Evolutionary conservation across 1,140 invertebrate species (phyloP), one percentile per base, ranked within the genome.

Genomic region (Alviniconcha marisindica): DNA sequence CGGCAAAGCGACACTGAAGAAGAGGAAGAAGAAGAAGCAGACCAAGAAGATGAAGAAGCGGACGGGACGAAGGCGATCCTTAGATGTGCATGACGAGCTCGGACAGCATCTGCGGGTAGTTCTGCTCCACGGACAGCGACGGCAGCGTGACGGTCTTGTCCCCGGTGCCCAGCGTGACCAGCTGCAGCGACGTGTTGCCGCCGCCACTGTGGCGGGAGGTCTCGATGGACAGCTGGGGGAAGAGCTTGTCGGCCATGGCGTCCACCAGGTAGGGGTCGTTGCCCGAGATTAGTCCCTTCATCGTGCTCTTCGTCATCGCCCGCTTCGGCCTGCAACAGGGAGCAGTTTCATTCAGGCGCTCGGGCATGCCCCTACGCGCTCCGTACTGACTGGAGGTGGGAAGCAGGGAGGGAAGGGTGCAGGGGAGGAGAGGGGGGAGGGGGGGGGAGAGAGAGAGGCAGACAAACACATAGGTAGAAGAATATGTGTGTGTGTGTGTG

Each of bases 221-320:
- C 73, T 93, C 92, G 31, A 92, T 76, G 44, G 91, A 91, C 40
- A 94, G 84, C 48, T 94, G 90, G 5, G 94, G 94, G 80, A 94
- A 92, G 21, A 94, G 86, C 77, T 93, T 93, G 73, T 94, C 91
- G 4, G 93, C 91, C 24, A 93, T 90, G 10, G 92, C 90, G 81
- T 92, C 94, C 40, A 94, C 91, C 44, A 95, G 83, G 84, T 93
- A 94, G 0, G 94, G 94, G 86, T 95, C 94, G 36, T 94, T 94
- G 10, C 93, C 93, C 14, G 90, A 86, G 24, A 94, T 56, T 31
- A 93, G 84, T 28, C 88, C 88, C 74, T 91, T 90, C 1, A 85
- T 88, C 48, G 84, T 86, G 15, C 88, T 89, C 66, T 84, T 90
- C 18, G 88, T 84, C 63, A 88, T 42, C 31, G 83, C 83, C 51